Evolutionary conservation across 64 coral and sea anemone genomes (phyloP).

Genomic region (Acropora tenuis): DNA sequence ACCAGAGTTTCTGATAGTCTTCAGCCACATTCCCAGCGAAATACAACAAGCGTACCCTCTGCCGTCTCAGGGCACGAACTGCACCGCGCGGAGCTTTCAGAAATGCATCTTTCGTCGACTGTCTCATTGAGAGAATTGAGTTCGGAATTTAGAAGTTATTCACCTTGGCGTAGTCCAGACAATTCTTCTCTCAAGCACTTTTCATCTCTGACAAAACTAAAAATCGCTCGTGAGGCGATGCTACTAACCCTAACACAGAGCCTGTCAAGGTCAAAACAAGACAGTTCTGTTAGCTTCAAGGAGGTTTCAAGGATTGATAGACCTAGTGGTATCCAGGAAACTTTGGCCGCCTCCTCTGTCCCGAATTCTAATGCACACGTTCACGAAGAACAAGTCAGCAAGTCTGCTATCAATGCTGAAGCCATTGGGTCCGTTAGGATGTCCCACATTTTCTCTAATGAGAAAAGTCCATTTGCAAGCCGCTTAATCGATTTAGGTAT

Average conservation of each 20-base stretch:
- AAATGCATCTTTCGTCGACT: background rate
- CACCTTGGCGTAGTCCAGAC: too few relatives aligned
- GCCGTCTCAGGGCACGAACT: background rate
- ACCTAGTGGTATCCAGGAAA: background rate
- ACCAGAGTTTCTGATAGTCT: background rate
- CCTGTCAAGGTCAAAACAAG: background rate
- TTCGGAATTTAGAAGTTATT: background rate
- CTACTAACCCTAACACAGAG: background rate
- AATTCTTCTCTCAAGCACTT: background rate
- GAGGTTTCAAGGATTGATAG: background rate
- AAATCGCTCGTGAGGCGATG: background rate
- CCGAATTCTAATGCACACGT: background rate
- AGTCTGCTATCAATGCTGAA: background rate
- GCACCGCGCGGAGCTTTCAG: background rate
- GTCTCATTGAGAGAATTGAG: background rate
- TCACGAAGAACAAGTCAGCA: background rate
- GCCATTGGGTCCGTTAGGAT: background rate
- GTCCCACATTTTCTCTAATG: background rate
- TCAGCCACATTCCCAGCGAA: background rate
- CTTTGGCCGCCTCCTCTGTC: background rate
- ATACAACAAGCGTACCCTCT: background rate
- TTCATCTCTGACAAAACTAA: background rate
- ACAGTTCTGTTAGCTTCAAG: background rate
- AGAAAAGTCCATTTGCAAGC: background rate
- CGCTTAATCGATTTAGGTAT: background rate